Evolutionary conservation across 1,140 invertebrate genomes (phyloP).

Genomic region (Proales similis): DNA sequence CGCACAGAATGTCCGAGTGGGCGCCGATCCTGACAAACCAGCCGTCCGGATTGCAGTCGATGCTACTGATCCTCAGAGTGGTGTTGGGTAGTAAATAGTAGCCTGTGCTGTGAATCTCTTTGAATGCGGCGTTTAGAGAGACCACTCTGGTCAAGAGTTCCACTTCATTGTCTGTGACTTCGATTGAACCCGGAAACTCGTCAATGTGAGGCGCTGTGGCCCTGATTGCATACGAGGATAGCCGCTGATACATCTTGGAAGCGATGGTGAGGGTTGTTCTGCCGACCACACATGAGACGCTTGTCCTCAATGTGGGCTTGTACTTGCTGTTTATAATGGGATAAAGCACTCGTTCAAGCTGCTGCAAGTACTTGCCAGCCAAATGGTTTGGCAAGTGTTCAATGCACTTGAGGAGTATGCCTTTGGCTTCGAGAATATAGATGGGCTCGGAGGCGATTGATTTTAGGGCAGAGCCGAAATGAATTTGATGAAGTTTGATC

Average conservation of each 20-base stretch:
- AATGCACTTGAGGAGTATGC: constrained; percentile 7
- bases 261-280: neutral
- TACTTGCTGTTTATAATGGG: constrained; percentile 15
- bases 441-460: neutral
- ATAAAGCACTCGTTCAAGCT: constrained; percentile 19
- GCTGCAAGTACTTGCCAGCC: neutral
- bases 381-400: constrained; percentile 11
- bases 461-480: constrained; percentile 4
- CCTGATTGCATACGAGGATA: constrained; percentile 1
- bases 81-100: constrained; percentile 9
- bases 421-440: neutral
- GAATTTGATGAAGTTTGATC: constrained; percentile 2
- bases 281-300: neutral
- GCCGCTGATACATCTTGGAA: constrained; percentile 5
- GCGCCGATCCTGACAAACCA: constrained; percentile 24
- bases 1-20: constrained; percentile 2
- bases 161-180: neutral
- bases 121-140: constrained; percentile 3
- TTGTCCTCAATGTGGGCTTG: constrained; percentile 5
- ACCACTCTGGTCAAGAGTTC: no score
- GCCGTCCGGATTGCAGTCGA: constrained; percentile 20
- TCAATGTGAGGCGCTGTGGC: constrained; percentile 20
- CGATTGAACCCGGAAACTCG: constrained; percentile 12
- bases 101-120: constrained; percentile 30
- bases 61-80: neutral